Evolutionary conservation across 2,113 vertebrate genomes (phyloP), one percentile per base, ranked within the genome.

Genomic region (Ranitomeya variabilis): DNA sequence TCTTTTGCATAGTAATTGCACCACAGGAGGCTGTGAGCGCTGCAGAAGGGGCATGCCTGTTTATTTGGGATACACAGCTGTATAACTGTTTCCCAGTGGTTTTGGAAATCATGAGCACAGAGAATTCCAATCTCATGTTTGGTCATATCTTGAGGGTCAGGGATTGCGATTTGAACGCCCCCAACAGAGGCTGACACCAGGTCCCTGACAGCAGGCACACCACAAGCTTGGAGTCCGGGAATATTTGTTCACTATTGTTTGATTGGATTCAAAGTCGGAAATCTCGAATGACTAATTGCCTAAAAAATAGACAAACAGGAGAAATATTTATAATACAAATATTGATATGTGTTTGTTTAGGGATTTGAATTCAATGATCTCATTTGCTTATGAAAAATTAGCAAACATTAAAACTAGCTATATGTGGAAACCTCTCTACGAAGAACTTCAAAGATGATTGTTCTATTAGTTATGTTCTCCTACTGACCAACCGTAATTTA

Each of bases 1-100:
- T 85, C 83, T 69, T 57, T 26, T 37, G 69, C 69, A 85, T 85
- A 85, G 73, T 85, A 85, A 73, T 74, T 21, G 18, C 83, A 19
- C 83, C 21, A 21, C 83, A 85, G 83, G 83, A 73, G 67, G 83
- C 83, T 85, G 83, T 85, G 83, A 85, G 83, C 57, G 52, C 57
- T 26, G 83, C 83, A 57, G 18, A 57, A 85, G 69, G 31, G 55
- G 54, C 67, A 85, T 31, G 83, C 26, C 54, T 85, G 83, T 85
- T 85, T 85, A 85, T 85, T 85, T 85, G 83, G 83, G 83, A 85
- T 85, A 76, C 83, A 74, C 83, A 85, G 83, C 83, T 85, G 83
- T 85, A 76, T 73, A 59, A 85, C 69, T 85, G 83, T 73, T 73
- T 74, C 69, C 67, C 83, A 85, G 83, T 85, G 83, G 54, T 85